phyloP scores from a whole-genome alignment of 2,797 vertebrate species.

The Rhincodon typus region DNA sequence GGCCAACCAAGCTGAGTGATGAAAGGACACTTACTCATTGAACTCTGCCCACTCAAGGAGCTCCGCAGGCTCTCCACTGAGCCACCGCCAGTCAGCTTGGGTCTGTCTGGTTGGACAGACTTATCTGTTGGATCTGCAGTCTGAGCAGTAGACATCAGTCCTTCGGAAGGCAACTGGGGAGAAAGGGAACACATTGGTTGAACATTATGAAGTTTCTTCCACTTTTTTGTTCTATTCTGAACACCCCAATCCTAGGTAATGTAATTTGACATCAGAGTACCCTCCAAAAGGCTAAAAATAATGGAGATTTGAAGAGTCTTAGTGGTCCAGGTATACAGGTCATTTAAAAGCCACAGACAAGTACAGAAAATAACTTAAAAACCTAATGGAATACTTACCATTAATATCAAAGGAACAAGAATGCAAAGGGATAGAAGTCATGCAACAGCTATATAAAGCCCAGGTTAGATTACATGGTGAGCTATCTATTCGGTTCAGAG shows the following conservation, averaged over 20 bases:
- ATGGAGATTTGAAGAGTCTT: not conserved
- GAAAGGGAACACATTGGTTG: slow-evolving; percentile 38
- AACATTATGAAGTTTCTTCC: not conserved
- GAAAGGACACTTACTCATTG: slow-evolving; percentile 77
- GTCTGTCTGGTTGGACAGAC: slow-evolving; percentile 71
- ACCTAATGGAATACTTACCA: not conserved
- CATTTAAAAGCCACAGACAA: not conserved
- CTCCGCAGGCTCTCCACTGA: slow-evolving; percentile 94
- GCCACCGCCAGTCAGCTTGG: slow-evolving; percentile 90
- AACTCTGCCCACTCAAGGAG: slow-evolving; percentile 94
- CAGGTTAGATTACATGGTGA: not conserved
- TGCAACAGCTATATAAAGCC: not conserved
- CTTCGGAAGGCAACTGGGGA: slow-evolving; percentile 69
- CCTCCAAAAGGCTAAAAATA: not conserved
- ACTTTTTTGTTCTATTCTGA: too few relatives aligned
- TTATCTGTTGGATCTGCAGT: slow-evolving; percentile 67
- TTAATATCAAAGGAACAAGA: not conserved
- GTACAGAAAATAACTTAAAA: not conserved
- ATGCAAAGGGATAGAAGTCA: not conserved
- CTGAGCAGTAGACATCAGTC: slow-evolving; percentile 70
- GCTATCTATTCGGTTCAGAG: not conserved
- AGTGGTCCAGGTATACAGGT: not conserved
- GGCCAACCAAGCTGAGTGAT: not conserved
- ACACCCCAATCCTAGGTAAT: not conserved
- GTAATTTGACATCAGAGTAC: not conserved